These are phyloP conservation scores for Nomada ruficornis DNA, from an alignment of 2,888 invertebrate species.

Conservation along the genomic window DNA sequence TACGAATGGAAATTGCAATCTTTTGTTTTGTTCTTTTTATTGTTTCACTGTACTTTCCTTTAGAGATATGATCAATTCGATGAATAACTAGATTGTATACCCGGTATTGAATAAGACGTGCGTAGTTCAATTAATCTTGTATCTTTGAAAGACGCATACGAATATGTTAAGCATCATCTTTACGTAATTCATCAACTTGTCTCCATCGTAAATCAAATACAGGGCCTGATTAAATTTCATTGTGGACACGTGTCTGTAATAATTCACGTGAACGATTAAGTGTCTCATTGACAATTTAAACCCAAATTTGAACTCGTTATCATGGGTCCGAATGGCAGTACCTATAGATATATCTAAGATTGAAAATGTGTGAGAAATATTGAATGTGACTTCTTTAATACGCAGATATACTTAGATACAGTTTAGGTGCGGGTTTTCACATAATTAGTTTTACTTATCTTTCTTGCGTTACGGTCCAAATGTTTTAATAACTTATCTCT, in stretches of 20 bases:
- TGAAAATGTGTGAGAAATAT: too few relatives aligned
- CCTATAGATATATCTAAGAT: too few relatives aligned
- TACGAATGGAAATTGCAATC: neutral
- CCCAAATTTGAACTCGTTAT: too few relatives aligned
- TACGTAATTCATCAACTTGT: constrained; percentile 35
- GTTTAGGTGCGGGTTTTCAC: too few relatives aligned
- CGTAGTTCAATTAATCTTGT: constrained; percentile 8
- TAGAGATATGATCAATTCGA: neutral
- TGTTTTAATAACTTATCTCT: too few relatives aligned
- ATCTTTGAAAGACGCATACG: neutral
- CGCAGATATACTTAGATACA: too few relatives aligned
- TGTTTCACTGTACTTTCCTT: neutral
- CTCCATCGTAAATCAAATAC: constrained; percentile 27
- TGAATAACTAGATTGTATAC: neutral
- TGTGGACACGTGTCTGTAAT: neutral
- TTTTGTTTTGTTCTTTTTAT: neutral
- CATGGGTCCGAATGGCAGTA: too few relatives aligned
- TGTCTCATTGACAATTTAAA: constrained; percentile 13
- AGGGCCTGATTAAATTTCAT: constrained; percentile 16
- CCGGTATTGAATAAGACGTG: neutral
- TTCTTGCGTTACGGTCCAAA: neutral
- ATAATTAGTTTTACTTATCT: neutral
- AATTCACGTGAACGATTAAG: constrained; percentile 5
- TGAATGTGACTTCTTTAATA: too few relatives aligned
- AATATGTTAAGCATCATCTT: constrained; percentile 16